These are phyloP conservation scores for Heteropelma amictum DNA, from an alignment of 2,888 invertebrate species.

Conservation along the genomic window DNA sequence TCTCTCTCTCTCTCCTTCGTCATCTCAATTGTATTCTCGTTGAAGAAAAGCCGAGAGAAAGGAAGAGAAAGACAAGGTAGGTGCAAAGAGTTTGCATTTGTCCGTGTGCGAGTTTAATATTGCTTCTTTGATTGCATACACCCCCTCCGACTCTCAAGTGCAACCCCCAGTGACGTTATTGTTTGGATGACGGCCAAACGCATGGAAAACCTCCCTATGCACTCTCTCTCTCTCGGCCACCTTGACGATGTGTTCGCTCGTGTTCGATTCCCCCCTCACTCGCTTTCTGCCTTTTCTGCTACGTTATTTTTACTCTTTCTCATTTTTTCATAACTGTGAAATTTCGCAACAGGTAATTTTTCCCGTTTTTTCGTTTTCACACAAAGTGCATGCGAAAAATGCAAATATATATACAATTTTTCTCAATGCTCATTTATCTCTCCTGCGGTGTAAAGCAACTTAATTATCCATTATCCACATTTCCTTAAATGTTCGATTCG, in stretches of 20 bases:
- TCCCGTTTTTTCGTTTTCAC: neutral
- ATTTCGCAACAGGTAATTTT: constrained; percentile 47
- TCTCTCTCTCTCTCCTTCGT: constrained; percentile 25
- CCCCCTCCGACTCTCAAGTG: constrained; percentile 51
- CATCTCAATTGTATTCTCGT: constrained; percentile 2
- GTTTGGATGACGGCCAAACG: constrained; percentile 59
- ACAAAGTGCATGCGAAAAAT: neutral
- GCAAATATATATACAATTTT: neutral
- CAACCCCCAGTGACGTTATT: constrained; percentile 51
- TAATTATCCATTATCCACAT: no score
- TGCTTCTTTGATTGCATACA: constrained; percentile 18
- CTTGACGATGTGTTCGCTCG: neutral
- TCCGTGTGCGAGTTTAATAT: no score
- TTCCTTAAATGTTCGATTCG: no score
- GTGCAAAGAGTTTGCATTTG: neutral
- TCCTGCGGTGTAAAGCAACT: no score
- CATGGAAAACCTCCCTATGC: constrained; percentile 16
- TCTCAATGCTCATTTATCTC: no score
- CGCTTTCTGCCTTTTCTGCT: neutral
- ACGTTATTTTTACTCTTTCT: neutral
- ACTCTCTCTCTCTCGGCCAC: neutral
- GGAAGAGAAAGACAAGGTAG: neutral
- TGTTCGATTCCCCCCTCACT: neutral
- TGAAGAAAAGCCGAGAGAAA: neutral
- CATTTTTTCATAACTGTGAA: neutral